Percentiles rank a stretch among this genome's conserved stretches.
Evolutionary conservation across 2,797 vertebrate species (phyloP).

Genomic region (Pogonophryne albipinna): DNA sequence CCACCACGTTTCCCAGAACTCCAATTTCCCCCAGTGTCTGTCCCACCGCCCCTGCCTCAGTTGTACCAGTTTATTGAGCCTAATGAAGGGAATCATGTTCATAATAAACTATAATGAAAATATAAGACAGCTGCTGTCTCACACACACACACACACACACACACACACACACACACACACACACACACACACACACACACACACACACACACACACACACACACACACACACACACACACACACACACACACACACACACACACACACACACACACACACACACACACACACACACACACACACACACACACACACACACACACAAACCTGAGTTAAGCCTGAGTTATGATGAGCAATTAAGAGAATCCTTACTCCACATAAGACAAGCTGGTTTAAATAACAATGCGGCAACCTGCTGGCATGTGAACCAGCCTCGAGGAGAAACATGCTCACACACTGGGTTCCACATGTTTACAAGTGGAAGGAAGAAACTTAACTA

Average conservation of each 20-base stretch:
- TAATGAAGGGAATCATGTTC: conserved; percentile 40
- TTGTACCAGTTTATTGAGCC: conserved; percentile 5
- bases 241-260: conserved; percentile 1
- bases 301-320: conserved; percentile 1
- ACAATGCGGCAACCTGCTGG: conserved; percentile 2
- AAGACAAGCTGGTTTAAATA: conserved; percentile 33
- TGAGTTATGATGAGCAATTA: not conserved
- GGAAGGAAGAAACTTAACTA: too few relatives aligned
- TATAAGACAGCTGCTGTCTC: conserved; percentile 24
- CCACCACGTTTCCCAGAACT: not conserved
- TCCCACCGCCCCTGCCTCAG: not conserved
- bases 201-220: conserved; percentile 4
- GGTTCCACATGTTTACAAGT: too few relatives aligned
- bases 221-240: conserved; percentile 17
- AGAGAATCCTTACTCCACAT: conserved; percentile 4
- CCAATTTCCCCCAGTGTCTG: not conserved
- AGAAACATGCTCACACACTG: too few relatives aligned
- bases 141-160: conserved; percentile 7
- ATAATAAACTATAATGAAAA: conserved; percentile 40
- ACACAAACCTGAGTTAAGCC: conserved; percentile 5
- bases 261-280: conserved; percentile 19
- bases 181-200: conserved; percentile 13
- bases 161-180: conserved; percentile 9
- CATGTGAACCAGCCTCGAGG: too few relatives aligned
- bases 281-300: conserved; percentile 10